phyloP scores from a whole-genome alignment of 2,888 invertebrate genomes.

The Sinotaia quadrata region DNA sequence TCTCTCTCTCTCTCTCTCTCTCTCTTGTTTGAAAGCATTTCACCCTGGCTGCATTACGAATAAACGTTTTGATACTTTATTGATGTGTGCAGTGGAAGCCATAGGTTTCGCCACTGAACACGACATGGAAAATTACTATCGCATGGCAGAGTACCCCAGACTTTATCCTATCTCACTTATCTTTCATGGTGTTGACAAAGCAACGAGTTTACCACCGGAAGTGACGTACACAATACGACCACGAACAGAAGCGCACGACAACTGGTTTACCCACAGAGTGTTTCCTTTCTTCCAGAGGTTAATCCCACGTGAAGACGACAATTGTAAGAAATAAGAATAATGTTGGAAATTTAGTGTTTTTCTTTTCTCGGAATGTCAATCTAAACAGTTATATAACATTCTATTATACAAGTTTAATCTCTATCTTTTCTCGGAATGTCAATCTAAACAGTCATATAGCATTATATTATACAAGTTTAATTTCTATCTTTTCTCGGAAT shows the following conservation, averaged over 20 bases:
- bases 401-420: no score
- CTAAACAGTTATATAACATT: no score
- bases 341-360: no score
- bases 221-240: slow-evolving; percentile 16
- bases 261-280: slow-evolving; percentile 5
- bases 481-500: no score
- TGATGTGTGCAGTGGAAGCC: background rate
- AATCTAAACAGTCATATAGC: no score
- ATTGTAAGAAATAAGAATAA: no score
- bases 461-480: no score
- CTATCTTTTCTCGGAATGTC: no score
- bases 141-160: background rate
- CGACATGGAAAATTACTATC: background rate
- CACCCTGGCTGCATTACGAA: background rate
- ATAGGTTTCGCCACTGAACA: background rate
- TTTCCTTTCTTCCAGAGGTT: slow-evolving; percentile 15
- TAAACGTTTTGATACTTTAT: background rate
- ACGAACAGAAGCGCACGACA: background rate
- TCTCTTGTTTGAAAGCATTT: background rate
- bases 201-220: slow-evolving; percentile 3
- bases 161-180: slow-evolving; percentile 3
- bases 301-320: background rate
- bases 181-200: background rate
- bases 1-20: background rate
- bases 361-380: no score